Base-by-base conservation (phyloP, 2,888 invertebrate genomes). In the Drosophila mimica region DNA sequence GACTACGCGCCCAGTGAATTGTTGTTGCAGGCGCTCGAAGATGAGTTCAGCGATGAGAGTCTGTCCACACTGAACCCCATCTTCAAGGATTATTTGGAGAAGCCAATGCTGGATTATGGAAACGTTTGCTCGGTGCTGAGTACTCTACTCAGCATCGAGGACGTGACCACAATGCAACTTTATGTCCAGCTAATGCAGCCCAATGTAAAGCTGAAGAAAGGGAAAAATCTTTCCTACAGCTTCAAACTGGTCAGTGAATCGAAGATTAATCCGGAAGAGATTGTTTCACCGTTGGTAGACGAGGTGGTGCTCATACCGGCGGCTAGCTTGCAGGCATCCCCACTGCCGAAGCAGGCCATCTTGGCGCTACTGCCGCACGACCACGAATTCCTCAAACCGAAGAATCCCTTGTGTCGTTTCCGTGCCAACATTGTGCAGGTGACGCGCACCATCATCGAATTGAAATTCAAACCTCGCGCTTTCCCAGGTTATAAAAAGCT, bases 141-240 rank as follows among this genome's bases (percentile, higher is more conserved):
- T 0, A 84, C 76, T 0, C 56, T 92, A 33, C 36, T 92, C 0
- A 79, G 89, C 72, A 91, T 92, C 2, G 92, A 92, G 72, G 92
- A 92, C 71, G 33, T 89, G 1, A 77, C 88, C 17, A 62, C 8
- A 13, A 70, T 91, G 83, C 63, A 76, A 33, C 68, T 70, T 9
- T 91, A 88, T 68, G 36, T 69, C 2, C 56, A 74, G 13, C 64
- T 89, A 0, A 66, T 73, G 13, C 83, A 85, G 61, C 49, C 70
- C 7, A 53, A 81, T 30, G 86, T 80, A 0, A 15, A 1, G 1
- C 25, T 83, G 8, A 56, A 20, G 0, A 73, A 30, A 30, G 15
- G 48, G 1, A 28, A 28, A 1, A 64, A 52, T 15, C 4, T 5
- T 0, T 7, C 20, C 1, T 88, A 36, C 28, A 70, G 64, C 13